Evolutionary conservation across 2,113 vertebrate species (phyloP), one percentile per base, ranked within the genome.

Genomic region (Polypterus bichir): DNA sequence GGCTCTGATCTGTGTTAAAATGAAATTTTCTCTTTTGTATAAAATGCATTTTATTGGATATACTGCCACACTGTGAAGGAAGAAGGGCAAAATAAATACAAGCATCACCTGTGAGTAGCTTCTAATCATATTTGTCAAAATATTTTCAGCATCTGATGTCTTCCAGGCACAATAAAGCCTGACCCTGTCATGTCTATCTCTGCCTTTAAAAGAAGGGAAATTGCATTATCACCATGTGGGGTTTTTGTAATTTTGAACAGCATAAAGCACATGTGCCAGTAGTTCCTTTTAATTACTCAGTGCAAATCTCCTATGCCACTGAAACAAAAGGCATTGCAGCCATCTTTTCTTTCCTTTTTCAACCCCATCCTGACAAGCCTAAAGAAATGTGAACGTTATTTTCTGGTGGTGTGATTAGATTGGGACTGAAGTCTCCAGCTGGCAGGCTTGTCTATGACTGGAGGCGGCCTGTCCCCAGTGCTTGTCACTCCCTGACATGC

Each of bases 381-480:
- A 78, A 83, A 89, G 89, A 77, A 77, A 79, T 79, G 66, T 82
- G 82, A 68, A 81, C 80, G 81, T 91, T 90, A 88, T 90, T 91
- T 92, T 91, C 91, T 92, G 89, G 87, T 91, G 88, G 85, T 83
- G 86, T 96, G 94, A 97, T 97, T 97, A 97, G 93, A 95, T 93
- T 91, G 90, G 91, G 91, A 88, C 89, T 89, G 92, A 92, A 88
- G 91, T 88, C 91, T 94, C 92, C 96, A 98, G 92, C 94, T 98
- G 96, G 93, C 93, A 92, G 89, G 87, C 87, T 88, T 94, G 92
- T 94, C 94, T 94, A 76, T 91, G 93, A 92, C 91, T 93, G 92
- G 90, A 91, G 91, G 92, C 88, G 79, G 84, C 88, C 85, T 88
- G 90, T 94, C 91, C 94, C 92, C 83, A 81, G 91, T 84, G 92